These are phyloP conservation scores for Bujurquina vittata DNA, from an alignment of 2,113 vertebrate genomes.

Conservation along the genomic window DNA sequence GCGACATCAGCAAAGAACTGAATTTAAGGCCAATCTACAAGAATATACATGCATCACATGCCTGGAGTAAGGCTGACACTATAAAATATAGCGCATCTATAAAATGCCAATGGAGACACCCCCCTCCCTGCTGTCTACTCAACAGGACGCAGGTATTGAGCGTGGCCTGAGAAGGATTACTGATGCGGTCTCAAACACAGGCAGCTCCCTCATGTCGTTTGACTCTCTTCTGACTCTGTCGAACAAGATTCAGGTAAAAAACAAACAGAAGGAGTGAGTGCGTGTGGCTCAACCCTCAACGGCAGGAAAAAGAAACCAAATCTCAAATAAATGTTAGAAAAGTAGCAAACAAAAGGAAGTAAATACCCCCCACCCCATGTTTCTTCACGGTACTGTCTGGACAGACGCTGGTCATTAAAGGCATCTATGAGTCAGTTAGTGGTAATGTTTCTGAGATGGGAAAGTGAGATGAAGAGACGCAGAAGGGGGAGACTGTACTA, in stretches of 20 bases:
- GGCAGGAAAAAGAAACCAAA: background rate
- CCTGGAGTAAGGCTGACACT: background rate
- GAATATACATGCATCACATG: background rate
- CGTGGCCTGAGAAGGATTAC: conserved; percentile 6
- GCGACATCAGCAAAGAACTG: background rate
- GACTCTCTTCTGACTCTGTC: background rate
- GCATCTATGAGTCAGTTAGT: conserved; percentile 8
- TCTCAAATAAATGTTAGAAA: background rate
- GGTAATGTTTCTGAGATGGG: conserved; percentile 39
- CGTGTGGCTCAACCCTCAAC: conserved; percentile 4
- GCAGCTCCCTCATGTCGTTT: background rate
- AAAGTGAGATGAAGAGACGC: conserved; percentile 30
- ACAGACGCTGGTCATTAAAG: conserved; percentile 5
- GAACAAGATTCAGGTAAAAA: background rate
- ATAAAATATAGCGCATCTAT: background rate
- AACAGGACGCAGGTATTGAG: background rate
- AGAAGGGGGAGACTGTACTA: conserved; percentile 8
- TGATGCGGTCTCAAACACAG: background rate
- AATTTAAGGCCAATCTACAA: background rate
- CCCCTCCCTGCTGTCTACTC: background rate
- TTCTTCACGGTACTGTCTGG: background rate
- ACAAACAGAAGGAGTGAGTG: background rate
- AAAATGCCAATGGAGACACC: conserved; percentile 19
- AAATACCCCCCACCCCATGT: conserved; percentile 6
- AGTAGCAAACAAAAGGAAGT: background rate